phyloP scores from a whole-genome alignment of 64 coral and sea anemone genomes.

The Pocillopora damicornis region DNA sequence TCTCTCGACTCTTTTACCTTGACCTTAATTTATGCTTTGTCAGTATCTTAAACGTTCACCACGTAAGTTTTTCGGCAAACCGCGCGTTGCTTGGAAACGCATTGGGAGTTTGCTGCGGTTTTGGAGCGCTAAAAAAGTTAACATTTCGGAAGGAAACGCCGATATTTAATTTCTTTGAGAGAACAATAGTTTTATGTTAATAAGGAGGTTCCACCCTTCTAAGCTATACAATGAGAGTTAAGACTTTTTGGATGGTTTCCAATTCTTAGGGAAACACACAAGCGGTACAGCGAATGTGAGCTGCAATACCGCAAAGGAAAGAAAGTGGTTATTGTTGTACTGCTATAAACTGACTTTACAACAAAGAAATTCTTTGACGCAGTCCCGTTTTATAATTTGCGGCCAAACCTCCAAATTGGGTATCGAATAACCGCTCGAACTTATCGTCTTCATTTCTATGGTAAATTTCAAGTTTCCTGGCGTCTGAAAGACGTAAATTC shows the following conservation, averaged over 20 bases:
- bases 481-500: not conserved
- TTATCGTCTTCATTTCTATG: not conserved
- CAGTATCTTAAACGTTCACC: not conserved
- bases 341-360: not conserved
- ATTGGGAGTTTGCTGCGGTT: not conserved
- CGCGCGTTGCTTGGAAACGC: slow-evolving; percentile 5
- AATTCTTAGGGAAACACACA: not conserved
- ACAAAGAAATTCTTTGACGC: not conserved
- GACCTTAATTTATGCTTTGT: not conserved
- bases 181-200: not conserved
- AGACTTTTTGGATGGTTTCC: not conserved
- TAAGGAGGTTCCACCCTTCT: slow-evolving; percentile 21
- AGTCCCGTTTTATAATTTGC: too few relatives aligned
- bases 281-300: not conserved
- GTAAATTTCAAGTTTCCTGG: not conserved
- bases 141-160: slow-evolving; percentile 1
- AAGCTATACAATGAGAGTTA: not conserved
- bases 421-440: not conserved
- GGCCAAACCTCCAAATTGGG: not conserved
- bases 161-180: slow-evolving; percentile 8
- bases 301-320: not conserved
- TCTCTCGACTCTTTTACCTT: not conserved
- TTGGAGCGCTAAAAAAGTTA: slow-evolving; percentile 5
- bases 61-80: not conserved
- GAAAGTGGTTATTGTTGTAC: not conserved